A percentile compares a stretch with the other conserved stretches of the same genome.
Evolutionary conservation across 2,888 invertebrate species (phyloP).

Genomic region (Theretra japonica): DNA sequence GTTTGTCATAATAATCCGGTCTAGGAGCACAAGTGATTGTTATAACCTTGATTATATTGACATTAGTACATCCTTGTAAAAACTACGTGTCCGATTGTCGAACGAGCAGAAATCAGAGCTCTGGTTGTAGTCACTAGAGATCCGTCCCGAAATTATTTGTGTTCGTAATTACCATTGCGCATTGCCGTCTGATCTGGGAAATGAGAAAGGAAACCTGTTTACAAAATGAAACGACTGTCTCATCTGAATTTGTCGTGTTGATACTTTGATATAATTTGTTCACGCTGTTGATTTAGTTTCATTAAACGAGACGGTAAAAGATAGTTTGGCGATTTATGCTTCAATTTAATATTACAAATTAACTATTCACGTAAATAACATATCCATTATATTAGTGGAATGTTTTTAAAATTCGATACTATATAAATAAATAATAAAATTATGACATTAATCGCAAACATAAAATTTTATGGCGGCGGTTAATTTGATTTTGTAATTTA

Average conservation of each 20-base stretch:
- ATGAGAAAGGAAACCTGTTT: slow-evolving; percentile 57
- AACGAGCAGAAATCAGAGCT: neutral
- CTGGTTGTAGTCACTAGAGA: slow-evolving; percentile 2
- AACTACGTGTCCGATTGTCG: slow-evolving; percentile 21
- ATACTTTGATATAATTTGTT: neutral
- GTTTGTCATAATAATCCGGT: neutral
- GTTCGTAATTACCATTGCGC: slow-evolving; percentile 61
- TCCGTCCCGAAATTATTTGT: slow-evolving; percentile 59
- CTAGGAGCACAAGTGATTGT: neutral
- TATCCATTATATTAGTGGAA: too few relatives aligned
- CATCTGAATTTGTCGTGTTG: slow-evolving; percentile 15
- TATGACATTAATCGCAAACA: too few relatives aligned
- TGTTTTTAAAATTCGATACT: too few relatives aligned
- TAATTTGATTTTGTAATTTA: too few relatives aligned
- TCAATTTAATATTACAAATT: too few relatives aligned
- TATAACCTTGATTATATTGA: neutral
- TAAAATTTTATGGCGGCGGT: too few relatives aligned
- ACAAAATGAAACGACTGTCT: slow-evolving; percentile 49
- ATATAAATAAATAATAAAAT: too few relatives aligned
- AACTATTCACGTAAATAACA: too few relatives aligned
- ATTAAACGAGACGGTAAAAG: neutral
- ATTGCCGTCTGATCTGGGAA: slow-evolving; percentile 60
- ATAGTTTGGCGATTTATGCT: too few relatives aligned
- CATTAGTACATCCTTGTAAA: neutral
- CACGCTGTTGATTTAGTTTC: slow-evolving; percentile 16